phyloP scores from a whole-genome alignment of 2,113 vertebrate species.

The Halcyon malimbica region DNA sequence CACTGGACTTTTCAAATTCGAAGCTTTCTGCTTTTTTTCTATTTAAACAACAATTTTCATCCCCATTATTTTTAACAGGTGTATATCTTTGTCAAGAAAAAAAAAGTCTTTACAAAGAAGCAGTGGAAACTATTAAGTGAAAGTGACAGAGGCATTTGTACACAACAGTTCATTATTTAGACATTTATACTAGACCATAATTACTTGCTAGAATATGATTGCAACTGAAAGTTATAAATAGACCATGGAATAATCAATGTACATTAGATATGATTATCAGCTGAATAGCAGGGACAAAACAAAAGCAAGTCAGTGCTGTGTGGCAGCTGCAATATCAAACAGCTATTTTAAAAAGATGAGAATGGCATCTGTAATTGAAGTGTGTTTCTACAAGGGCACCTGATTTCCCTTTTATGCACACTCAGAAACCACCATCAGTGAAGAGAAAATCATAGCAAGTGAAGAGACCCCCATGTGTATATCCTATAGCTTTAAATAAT shows the following conservation, averaged over 20 bases:
- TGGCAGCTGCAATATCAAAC: not conserved
- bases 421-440: not conserved
- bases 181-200: not conserved
- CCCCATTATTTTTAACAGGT: not conserved
- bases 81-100: not conserved
- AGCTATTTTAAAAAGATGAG: not conserved
- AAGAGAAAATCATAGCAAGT: not conserved
- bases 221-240: not conserved
- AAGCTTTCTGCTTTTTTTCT: not conserved
- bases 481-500: not conserved
- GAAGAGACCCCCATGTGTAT: not conserved
- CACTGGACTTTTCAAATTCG: not conserved
- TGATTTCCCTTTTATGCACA: not conserved
- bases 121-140: not conserved
- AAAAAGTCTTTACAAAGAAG: not conserved
- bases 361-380: not conserved
- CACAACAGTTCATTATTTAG: not conserved
- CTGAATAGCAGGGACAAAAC: not conserved
- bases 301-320: not conserved
- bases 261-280: not conserved
- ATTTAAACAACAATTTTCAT: not conserved
- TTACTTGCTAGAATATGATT: not conserved
- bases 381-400: not conserved
- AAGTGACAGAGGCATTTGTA: not conserved
- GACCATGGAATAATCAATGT: not conserved